Percentiles rank a stretch among this genome's conserved stretches.
These are phyloP conservation scores for Schlechtendalia chinensis DNA, from an alignment of 1,140 invertebrate species.

Conservation along the genomic window DNA sequence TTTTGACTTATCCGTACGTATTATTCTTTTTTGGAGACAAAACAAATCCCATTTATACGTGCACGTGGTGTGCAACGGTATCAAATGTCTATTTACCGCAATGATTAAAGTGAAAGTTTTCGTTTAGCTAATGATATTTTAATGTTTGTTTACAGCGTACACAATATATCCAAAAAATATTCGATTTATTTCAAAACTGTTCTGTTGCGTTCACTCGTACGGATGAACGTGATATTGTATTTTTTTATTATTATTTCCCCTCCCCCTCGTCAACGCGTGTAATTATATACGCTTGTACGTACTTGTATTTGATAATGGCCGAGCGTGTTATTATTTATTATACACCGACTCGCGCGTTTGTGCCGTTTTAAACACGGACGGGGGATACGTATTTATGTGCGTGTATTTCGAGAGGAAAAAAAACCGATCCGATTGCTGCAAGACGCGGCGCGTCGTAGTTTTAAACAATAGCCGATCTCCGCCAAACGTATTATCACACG, in stretches of 20 bases:
- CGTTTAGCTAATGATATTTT: constrained; percentile 30
- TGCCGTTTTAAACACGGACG: too few relatives aligned
- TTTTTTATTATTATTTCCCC: background rate
- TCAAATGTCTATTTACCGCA: background rate
- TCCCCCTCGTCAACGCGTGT: too few relatives aligned
- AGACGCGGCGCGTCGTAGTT: too few relatives aligned
- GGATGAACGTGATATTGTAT: background rate
- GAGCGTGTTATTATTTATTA: too few relatives aligned
- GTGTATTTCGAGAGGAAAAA: too few relatives aligned
- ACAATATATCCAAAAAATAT: background rate
- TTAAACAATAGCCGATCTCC: too few relatives aligned
- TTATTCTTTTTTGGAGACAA: background rate
- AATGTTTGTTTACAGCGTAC: background rate
- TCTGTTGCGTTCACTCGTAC: too few relatives aligned
- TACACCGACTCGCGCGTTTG: too few relatives aligned
- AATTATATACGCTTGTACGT: background rate
- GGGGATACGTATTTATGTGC: too few relatives aligned
- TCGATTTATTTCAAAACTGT: constrained; percentile 19
- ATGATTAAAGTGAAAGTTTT: constrained; percentile 34
- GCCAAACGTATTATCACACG: too few relatives aligned
- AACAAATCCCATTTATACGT: too few relatives aligned
- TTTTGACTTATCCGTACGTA: background rate
- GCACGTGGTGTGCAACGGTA: background rate
- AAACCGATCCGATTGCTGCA: too few relatives aligned
- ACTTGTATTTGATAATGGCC: background rate